Percentiles rank a stretch among this genome's conserved stretches.
Conservation (phyloP, 2,888 invertebrate species). For the Heteropelma amictum region DNA sequence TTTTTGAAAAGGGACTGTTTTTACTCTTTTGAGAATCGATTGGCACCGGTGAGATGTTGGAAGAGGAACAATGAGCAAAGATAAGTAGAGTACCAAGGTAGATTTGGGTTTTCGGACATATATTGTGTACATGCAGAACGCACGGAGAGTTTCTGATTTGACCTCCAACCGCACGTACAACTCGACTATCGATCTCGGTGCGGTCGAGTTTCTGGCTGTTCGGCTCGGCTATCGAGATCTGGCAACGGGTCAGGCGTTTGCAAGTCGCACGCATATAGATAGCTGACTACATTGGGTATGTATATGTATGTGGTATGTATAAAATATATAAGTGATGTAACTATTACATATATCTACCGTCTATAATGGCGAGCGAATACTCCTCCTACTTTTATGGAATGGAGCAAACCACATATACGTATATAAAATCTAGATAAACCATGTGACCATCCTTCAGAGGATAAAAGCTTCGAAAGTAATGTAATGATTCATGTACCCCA, state of each 20-base stretch:
- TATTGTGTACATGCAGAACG: slow-evolving; percentile 3
- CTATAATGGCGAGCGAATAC: background rate
- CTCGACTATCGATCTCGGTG: slow-evolving; percentile 51
- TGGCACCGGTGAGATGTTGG: background rate
- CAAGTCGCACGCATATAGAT: background rate
- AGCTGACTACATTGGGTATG: background rate
- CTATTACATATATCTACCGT: background rate
- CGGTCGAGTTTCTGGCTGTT: slow-evolving; percentile 41
- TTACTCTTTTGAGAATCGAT: background rate
- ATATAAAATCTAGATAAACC: slow-evolving; percentile 4
- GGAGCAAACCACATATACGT: background rate
- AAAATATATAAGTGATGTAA: slow-evolving; percentile 3
- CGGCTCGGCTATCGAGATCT: slow-evolving; percentile 45
- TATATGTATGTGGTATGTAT: background rate
- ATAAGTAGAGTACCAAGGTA: background rate
- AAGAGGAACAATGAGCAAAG: slow-evolving; percentile 17
- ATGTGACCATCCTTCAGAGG: slow-evolving; percentile 31
- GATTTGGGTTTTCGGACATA: background rate
- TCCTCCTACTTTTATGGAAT: background rate
- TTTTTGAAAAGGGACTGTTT: background rate
- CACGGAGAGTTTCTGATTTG: slow-evolving; percentile 24
- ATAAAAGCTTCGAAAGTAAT: slow-evolving; percentile 39
- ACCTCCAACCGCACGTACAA: slow-evolving; percentile 50
- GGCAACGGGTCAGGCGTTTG: slow-evolving; percentile 42
- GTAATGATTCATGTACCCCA: slow-evolving; percentile 44